Conservation (phyloP, 2,113 vertebrate genomes). For the Lampris megalopsis region DNA sequence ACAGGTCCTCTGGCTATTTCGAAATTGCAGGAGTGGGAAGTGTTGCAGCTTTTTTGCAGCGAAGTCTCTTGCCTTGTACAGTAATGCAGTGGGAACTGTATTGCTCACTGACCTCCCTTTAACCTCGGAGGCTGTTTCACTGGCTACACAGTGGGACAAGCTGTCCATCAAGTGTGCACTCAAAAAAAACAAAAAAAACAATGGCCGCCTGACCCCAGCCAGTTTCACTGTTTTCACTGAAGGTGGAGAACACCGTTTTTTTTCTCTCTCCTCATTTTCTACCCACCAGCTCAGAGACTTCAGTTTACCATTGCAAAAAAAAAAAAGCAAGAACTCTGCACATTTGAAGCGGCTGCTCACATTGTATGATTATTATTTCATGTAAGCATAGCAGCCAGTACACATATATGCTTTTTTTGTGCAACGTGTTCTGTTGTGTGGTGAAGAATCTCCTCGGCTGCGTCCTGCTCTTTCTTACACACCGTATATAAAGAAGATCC, state of each 20-base stretch:
- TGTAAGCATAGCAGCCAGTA: too few species aligned
- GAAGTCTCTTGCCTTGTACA: slow-evolving; percentile 33
- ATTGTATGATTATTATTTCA: slow-evolving; percentile 10
- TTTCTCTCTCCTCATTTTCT: slow-evolving; percentile 18
- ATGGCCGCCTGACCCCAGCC: slow-evolving; percentile 43
- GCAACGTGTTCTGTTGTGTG: not conserved
- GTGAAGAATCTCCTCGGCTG: slow-evolving; percentile 33
- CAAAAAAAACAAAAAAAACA: slow-evolving; percentile 52
- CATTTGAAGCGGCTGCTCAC: slow-evolving; percentile 13
- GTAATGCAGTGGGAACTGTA: slow-evolving; percentile 49
- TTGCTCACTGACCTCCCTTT: slow-evolving; percentile 69
- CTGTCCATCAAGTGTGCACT: slow-evolving; percentile 66
- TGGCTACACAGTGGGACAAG: slow-evolving; percentile 56
- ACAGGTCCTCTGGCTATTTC: not conserved
- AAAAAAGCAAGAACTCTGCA: slow-evolving; percentile 5
- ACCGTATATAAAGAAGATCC: slow-evolving; percentile 17
- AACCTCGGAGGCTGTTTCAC: slow-evolving; percentile 58
- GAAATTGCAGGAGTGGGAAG: slow-evolving; percentile 12
- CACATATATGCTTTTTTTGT: slow-evolving; percentile 15
- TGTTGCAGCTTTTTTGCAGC: not conserved
- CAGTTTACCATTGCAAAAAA: slow-evolving; percentile 42
- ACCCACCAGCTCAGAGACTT: not conserved
- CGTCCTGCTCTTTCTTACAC: slow-evolving; percentile 25
- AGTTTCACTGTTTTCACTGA: slow-evolving; percentile 45
- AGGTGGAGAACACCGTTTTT: slow-evolving; percentile 40